Evolutionary conservation across 2,113 vertebrate genomes (phyloP), one percentile per base, ranked within the genome.

Genomic region (Cinclus cinclus): DNA sequence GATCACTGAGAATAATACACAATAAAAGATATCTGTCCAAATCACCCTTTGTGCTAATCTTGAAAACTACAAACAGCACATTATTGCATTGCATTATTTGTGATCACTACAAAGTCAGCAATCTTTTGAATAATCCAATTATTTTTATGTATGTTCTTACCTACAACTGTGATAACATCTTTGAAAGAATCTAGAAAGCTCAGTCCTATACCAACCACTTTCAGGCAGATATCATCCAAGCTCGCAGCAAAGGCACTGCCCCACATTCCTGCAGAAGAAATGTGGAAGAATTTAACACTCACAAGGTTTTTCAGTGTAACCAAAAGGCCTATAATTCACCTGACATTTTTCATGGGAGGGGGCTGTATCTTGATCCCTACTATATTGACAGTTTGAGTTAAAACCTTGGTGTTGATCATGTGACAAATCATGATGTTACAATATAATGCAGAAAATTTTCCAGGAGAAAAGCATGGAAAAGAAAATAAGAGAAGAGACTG

Each of bases 221-320:
- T 97, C 94, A 97, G 90, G 84, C 95, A 98, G 62, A 98, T 97
- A 79, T 98, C 98, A 56, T 98, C 96, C 90, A 98, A 88, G 76
- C 97, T 98, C 70, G 97, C 97, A 60, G 98, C 98, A 75, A 98
- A 98, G 56, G 98, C 98, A 39, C 98, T 98, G 65, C 98, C 97
- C 98, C 98, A 98, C 44, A 98, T 84, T 52, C 98, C 98, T 98
- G 63, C 5, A 86, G 47, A 23, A 83, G 44, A 94, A 81, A 96
- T 2, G 6, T 3, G 3, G 16, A 83, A 92, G 15, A 70, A 56
- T 64, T 89, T 75, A 86, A 69, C 31, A 46, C 15, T 56, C 24
- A 37, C 35, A 49, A 76, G 15, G 18, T 12, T 91, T 88, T 55
- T 59, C 71, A 5, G 11, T 23, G 23, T 30, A 73, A 73, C 30